Base-by-base conservation (phyloP, 2,888 invertebrate species). In the Chorisops tibialis region DNA sequence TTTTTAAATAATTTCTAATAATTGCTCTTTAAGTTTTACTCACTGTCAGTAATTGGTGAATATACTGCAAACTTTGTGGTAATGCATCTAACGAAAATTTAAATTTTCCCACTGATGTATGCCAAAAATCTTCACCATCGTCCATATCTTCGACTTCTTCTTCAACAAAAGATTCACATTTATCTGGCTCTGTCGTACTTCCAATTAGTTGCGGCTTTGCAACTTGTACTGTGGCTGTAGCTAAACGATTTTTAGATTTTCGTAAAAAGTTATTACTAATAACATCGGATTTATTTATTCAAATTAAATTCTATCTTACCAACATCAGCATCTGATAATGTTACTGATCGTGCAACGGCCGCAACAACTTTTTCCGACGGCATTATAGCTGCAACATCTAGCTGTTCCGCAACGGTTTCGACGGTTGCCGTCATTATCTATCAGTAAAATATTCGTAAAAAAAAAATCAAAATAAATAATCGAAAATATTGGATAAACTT, bases 381-480 rank as follows among this genome's bases (percentile, higher is more conserved):
- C 72, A 95, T 85, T 43, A 91, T 87, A 43, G 91, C 89, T 43
- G 92, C 91, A 74, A 94, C 84, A 77, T 96, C 96, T 72, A 95
- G 81, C 77, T 93, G 90, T 76, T 93, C 93, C 64, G 91, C 89
- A 67, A 94, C 93, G 38, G 93, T 94, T 81, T 94, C 93, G 72
- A 94, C 93, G n/a, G 93, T 93, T 21, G 94, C 94, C 69, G 94
- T 93, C 90, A 93, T 91, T 74, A 93, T 93, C 92, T 93, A 82
- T n/a, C n/a, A 74, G 79, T 79, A 73, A 73, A 60, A 49, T 14
- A 50, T 37, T 38, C 43, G 12, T 16, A 37, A 35, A 30, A 49
- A 58, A 45, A 43, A 48, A 60, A 49, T 12, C 14, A 39, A 14
- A 38, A 16, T 4, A 41, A 41, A 16, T 50, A 21, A 51, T 35